Conservation (phyloP, 2,797 vertebrate species). For the Cryptoprocta ferox region DNA sequence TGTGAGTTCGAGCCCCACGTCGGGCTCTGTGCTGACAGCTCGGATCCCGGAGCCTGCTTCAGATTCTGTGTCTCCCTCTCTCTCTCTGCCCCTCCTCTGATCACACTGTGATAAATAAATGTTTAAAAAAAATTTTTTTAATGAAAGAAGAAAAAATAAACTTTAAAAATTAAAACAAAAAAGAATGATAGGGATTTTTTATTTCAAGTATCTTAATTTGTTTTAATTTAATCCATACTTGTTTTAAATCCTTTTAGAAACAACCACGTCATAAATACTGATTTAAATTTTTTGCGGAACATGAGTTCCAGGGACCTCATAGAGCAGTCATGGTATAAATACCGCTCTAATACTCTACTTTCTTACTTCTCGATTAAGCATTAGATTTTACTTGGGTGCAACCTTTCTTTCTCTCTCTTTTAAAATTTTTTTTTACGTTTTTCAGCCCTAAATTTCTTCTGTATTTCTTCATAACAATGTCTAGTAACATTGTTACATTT, state of each 20-base stretch:
- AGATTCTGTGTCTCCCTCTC: too few relatives aligned
- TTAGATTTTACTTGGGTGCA: neutral
- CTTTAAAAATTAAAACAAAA: neutral
- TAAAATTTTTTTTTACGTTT: neutral
- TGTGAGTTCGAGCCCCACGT: too few relatives aligned
- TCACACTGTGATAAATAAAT: too few relatives aligned
- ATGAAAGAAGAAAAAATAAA: too few relatives aligned
- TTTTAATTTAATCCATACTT: neutral
- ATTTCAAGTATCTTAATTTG: neutral
- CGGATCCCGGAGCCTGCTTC: too few relatives aligned
- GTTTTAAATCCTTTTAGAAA: neutral
- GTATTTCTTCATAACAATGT: neutral
- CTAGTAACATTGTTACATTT: too few relatives aligned
- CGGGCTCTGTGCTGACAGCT: too few relatives aligned
- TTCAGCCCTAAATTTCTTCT: neutral
- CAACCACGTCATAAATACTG: neutral
- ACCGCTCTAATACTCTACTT: neutral
- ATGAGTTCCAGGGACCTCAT: neutral
- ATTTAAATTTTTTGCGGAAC: neutral
- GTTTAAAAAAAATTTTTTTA: too few relatives aligned
- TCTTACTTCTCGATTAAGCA: neutral
- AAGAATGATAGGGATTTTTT: neutral
- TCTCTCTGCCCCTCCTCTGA: too few relatives aligned
- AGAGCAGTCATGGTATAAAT: accelerated
- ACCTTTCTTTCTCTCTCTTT: neutral